A percentile compares a stretch with the other conserved stretches of the same genome.
Evolutionary conservation across 2,113 vertebrate species (phyloP).

Genomic region (Nothobranchius furzeri): DNA sequence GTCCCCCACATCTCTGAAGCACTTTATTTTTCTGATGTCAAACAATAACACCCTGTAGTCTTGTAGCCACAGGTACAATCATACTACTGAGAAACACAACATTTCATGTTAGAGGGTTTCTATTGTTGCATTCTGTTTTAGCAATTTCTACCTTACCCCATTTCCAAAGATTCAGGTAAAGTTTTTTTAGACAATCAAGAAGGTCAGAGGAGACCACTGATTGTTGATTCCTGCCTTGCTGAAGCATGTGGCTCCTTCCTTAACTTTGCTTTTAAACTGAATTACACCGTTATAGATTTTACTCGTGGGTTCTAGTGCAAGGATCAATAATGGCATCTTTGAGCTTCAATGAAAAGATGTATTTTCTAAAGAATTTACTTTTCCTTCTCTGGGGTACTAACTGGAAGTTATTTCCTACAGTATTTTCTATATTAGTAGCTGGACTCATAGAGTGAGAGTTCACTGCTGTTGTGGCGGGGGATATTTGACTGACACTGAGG

Average conservation of each 20-base stretch:
- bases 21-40: constrained; percentile 2
- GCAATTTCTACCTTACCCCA: no score
- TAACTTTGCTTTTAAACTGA: constrained; percentile 11
- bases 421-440: constrained; percentile 4
- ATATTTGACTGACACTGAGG: constrained; percentile 23
- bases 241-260: constrained; percentile 4
- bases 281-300: constrained; percentile 16
- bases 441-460: constrained; percentile 22
- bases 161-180: neutral
- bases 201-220: neutral
- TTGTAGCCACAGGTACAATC: neutral
- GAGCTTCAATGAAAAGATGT: constrained; percentile 17
- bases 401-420: constrained; percentile 7
- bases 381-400: constrained; percentile 4
- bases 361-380: constrained; percentile 8
- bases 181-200: neutral
- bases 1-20: neutral
- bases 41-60: neutral
- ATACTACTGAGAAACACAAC: neutral
- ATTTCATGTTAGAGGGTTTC: neutral
- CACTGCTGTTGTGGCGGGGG: constrained; percentile 16
- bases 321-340: constrained; percentile 16
- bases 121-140: neutral
- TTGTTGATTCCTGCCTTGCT: neutral
- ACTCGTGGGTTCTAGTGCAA: neutral